Evolutionary conservation across 2,888 invertebrate species (phyloP).

Genomic region (Lithosia quadra): DNA sequence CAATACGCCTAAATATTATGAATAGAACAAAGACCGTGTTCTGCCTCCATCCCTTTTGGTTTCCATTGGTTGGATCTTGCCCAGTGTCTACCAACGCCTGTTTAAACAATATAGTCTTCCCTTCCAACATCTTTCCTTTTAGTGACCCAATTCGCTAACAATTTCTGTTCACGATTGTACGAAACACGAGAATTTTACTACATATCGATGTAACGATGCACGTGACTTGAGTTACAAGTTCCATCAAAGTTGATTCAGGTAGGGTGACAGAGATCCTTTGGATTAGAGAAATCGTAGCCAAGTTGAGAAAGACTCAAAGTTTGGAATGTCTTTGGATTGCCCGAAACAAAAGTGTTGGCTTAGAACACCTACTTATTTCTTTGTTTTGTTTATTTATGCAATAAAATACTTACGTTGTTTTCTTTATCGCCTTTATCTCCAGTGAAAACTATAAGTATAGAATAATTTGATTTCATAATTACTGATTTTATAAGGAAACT

Average conservation of each 20-base stretch:
- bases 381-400: slow-evolving; percentile 34
- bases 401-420: slow-evolving; percentile 65
- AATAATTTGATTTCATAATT: background rate
- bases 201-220: slow-evolving; percentile 54
- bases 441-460: slow-evolving; percentile 60
- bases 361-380: slow-evolving; percentile 45
- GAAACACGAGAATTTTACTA: slow-evolving; percentile 52
- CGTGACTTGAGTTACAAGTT: slow-evolving; percentile 57
- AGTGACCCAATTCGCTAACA: slow-evolving; percentile 34
- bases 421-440: slow-evolving; percentile 69
- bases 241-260: slow-evolving; percentile 45
- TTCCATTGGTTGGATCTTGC: slow-evolving; percentile 49
- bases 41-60: slow-evolving; percentile 6
- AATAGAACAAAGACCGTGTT: slow-evolving; percentile 22
- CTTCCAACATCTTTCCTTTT: slow-evolving; percentile 44
- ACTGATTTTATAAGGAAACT: background rate
- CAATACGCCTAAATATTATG: slow-evolving; percentile 39
- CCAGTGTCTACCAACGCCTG: slow-evolving; percentile 31
- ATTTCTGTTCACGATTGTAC: slow-evolving; percentile 46
- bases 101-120: slow-evolving; percentile 52
- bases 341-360: slow-evolving; percentile 52
- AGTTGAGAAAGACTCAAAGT: slow-evolving; percentile 49
- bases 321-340: slow-evolving; percentile 45
- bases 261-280: slow-evolving; percentile 51
- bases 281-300: slow-evolving; percentile 56